These are phyloP conservation scores for Ginglymostoma cirratum DNA, from an alignment of 2,113 vertebrate genomes.

Conservation along the genomic window DNA sequence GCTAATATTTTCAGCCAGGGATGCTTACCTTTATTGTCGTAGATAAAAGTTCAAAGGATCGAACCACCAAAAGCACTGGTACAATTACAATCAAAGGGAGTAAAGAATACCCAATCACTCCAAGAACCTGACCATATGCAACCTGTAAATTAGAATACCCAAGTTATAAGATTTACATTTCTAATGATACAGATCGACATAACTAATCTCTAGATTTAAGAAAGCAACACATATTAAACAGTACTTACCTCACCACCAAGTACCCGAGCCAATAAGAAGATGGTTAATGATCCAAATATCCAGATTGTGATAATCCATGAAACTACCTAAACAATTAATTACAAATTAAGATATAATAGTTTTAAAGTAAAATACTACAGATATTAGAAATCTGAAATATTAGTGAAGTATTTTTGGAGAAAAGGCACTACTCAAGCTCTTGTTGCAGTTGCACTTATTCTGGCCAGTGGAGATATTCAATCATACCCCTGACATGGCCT, in stretches of 20 bases:
- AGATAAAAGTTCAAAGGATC: slow-evolving; percentile 84
- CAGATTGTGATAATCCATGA: slow-evolving; percentile 99
- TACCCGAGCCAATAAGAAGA: slow-evolving; percentile 93
- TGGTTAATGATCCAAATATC: slow-evolving; percentile 95
- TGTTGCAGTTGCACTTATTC: not conserved
- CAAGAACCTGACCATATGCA: slow-evolving; percentile 92
- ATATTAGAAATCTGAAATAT: not conserved
- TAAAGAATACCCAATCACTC: slow-evolving; percentile 95
- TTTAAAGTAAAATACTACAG: not conserved
- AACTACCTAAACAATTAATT: slow-evolving; percentile 69
- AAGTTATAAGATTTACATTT: not conserved
- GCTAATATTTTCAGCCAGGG: not conserved
- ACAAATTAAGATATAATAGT: not conserved
- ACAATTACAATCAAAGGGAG: slow-evolving; percentile 95
- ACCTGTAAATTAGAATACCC: slow-evolving; percentile 59
- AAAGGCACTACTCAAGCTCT: too few species aligned
- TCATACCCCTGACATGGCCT: not conserved
- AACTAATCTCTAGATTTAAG: not conserved
- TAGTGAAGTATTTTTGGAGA: not conserved
- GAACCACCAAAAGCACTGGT: slow-evolving; percentile 81
- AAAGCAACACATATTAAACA: not conserved
- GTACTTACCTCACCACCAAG: slow-evolving; percentile 91
- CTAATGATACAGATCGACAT: not conserved
- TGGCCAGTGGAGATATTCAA: not conserved
- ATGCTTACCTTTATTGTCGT: slow-evolving; percentile 87